These are phyloP conservation scores for Furcula furcula DNA, from an alignment of 2,888 invertebrate species.

Conservation along the genomic window DNA sequence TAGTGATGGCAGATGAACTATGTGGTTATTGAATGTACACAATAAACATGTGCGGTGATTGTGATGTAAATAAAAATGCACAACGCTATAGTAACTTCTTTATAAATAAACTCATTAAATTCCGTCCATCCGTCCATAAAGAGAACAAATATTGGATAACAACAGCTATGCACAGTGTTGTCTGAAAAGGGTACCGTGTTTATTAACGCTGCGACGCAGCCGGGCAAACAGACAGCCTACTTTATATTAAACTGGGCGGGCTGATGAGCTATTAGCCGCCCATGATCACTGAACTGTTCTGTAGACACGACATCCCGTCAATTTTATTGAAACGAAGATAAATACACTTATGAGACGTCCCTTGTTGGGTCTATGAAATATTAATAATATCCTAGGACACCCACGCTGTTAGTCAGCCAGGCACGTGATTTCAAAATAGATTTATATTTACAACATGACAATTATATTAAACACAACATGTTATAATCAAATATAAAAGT, in stretches of 20 bases:
- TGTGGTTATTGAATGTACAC: too few species aligned
- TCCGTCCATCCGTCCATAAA: conserved; percentile 36
- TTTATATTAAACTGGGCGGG: conserved; percentile 69
- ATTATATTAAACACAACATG: too few species aligned
- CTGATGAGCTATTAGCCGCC: conserved; percentile 55
- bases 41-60: too few species aligned
- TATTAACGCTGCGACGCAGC: conserved; percentile 65
- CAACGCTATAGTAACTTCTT: neutral
- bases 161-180: conserved; percentile 45
- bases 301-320: conserved; percentile 17
- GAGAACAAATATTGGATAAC: conserved; percentile 56
- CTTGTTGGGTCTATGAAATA: too few species aligned
- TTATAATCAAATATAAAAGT: too few species aligned
- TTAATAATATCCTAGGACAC: too few species aligned
- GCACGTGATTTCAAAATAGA: too few species aligned
- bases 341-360: neutral
- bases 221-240: conserved; percentile 65
- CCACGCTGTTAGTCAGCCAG: too few species aligned
- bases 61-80: too few species aligned
- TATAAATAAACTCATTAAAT: neutral
- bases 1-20: conserved; percentile 1
- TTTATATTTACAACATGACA: too few species aligned
- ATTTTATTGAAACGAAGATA: conserved; percentile 1
- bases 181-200: conserved; percentile 55
- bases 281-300: conserved; percentile 15